Evolutionary conservation across 1,140 invertebrate species (phyloP).

Genomic region (Drosophila mayri): DNA sequence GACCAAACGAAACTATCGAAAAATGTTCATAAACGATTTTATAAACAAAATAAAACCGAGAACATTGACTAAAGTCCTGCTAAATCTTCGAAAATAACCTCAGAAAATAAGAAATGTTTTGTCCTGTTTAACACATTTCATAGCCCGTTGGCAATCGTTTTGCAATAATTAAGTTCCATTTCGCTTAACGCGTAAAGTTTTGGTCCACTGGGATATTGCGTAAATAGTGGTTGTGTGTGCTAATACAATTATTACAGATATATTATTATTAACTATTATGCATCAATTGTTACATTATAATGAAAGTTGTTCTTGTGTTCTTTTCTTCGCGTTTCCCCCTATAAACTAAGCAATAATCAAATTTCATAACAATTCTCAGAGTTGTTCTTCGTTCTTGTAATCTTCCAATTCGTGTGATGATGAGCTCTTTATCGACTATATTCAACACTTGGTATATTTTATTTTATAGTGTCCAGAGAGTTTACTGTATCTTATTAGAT

Average conservation of each 20-base stretch:
- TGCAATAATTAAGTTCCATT: background rate
- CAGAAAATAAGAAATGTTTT: too few species aligned
- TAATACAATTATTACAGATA: slow-evolving; percentile 39
- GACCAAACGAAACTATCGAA: background rate
- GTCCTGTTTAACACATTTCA: too few species aligned
- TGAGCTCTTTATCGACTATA: slow-evolving; percentile 70
- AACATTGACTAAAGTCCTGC: too few species aligned
- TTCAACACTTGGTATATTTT: slow-evolving; percentile 78
- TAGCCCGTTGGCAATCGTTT: background rate
- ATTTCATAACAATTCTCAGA: slow-evolving; percentile 71
- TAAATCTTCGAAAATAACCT: background rate
- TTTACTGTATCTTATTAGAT: slow-evolving; percentile 39
- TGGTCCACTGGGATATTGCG: slow-evolving; percentile 10
- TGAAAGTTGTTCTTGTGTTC: slow-evolving; percentile 31
- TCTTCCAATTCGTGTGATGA: slow-evolving; percentile 30
- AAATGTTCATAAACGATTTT: background rate
- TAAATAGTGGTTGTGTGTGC: slow-evolving; percentile 25
- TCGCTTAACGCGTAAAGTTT: background rate
- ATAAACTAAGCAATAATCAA: slow-evolving; percentile 70
- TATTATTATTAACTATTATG: slow-evolving; percentile 46
- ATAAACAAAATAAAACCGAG: background rate
- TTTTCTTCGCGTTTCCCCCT: background rate
- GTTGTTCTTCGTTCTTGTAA: slow-evolving; percentile 22
- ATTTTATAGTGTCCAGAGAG: slow-evolving; percentile 41
- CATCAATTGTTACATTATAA: slow-evolving; percentile 47